Evolutionary conservation across 2,113 vertebrate species (phyloP), one percentile per base, ranked within the genome.

Genomic region (Pardalotus punctatus): DNA sequence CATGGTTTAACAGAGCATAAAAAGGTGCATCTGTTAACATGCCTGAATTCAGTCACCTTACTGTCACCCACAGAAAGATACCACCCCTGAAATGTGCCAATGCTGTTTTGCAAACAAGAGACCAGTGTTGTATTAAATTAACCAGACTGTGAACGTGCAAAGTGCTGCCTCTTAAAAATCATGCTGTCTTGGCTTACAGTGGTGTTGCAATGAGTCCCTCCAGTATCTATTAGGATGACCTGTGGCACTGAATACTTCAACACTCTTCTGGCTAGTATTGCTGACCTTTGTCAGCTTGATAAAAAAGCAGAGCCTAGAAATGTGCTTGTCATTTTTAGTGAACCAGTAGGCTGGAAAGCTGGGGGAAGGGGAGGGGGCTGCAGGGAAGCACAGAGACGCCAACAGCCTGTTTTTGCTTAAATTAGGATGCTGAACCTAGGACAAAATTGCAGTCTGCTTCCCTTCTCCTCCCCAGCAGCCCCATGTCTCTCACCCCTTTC

Each of bases 251-350:
- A 97, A 95, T 96, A 94, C 97, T 96, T 97, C 93, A 96, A 54
- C 85, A 96, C 97, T 98, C 97, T 98, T 98, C 98, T 97, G 97
- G 97, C 96, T 94, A 97, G 97, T 98, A 98, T 98, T 97, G 94
- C 94, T 99, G 99, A 99, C 99, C 98, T 99, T 98, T 99, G 98
- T 98, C 96, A 98, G 97, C 97, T 91, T 98, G 98, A 98, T 98
- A 98, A 97, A 98, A 96, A 96, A 97, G 93, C 96, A 97, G 82
- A 91, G 84, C 67, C 80, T 94, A 35, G 77, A 78, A 93, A 88
- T 95, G 93, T 91, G 91, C 92, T 95, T 96, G 91, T 96, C 94
- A 94, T 97, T 95, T 96, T 94, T 92, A 96, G 92, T 91, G 88
- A 92, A 94, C 74, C 80, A 93, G 89, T 94, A 95, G 96, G 83